Base-by-base conservation (phyloP, 2,888 invertebrate species). In the Chrysolina haemoptera region DNA sequence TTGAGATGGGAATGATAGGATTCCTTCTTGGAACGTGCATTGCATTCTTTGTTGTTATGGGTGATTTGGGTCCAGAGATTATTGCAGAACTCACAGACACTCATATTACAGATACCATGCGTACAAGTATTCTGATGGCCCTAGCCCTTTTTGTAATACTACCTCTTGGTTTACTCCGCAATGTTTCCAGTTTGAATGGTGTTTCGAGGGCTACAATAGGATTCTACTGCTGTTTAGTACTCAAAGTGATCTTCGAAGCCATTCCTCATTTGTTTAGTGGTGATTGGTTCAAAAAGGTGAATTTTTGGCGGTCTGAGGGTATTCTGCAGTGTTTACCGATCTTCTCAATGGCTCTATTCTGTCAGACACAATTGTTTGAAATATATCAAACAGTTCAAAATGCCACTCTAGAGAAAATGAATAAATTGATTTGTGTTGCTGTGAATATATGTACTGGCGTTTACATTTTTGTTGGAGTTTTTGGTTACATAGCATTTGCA, bases 31-130 rank as follows among this genome's bases (percentile, higher is more conserved):
- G 98, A 11, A 97, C 98, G 0, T 96, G 97, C 82, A 95, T 99
- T 69, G 98, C 98, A 5, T 98, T 97, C 87, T 96, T 97, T 87
- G 98, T 99, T 18, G 97, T 99, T n/a, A 96, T 99, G 79, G 99
- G 99, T 0, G 99, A 99, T 87, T 90, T 99, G 62, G 98, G 97
- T 0, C 98, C 99, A 18, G 95, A 95, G 84, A 96, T 98, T 73
- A 90, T 97, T 18, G 92, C 95, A 0, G 95, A 96, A 86, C 89
- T 95, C 82, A 91, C 82, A 62, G 85, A 84, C 64, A 81, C 80
- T 41, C 75, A 78, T 70, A 82, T 81, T 48, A 85, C 84, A 41
- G 82, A 80, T 73, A 85, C 84, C 84, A 87, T 86, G 85, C 90
- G 94, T 79, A 93, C 92, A 0, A 91, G 91, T 82, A 90, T 94